phyloP scores from a whole-genome alignment of 2,888 invertebrate species.

The Iphiclides podalirius region DNA sequence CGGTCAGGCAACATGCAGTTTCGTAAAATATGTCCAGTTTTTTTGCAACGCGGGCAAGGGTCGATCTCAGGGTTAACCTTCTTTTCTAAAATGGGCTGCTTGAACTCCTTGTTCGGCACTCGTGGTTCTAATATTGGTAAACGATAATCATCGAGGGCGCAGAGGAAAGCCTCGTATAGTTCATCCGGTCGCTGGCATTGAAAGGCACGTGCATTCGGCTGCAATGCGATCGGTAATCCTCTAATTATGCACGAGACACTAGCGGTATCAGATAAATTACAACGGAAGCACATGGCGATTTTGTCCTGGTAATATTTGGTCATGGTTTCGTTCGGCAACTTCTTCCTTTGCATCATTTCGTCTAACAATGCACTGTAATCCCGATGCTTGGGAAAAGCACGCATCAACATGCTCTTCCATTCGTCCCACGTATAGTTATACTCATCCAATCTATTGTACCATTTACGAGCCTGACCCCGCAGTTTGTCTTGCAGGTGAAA shows the following conservation, averaged over 20 bases:
- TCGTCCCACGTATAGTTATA: neutral
- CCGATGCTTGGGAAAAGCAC: neutral
- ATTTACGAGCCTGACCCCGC: too few relatives aligned
- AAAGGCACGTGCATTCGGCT: constrained; percentile 33
- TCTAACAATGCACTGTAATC: neutral
- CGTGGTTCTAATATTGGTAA: too few relatives aligned
- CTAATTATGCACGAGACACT: constrained; percentile 34
- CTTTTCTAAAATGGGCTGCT: too few relatives aligned
- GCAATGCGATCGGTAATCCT: constrained; percentile 30
- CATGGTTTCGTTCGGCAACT: neutral
- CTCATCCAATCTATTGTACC: too few relatives aligned
- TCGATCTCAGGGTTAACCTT: too few relatives aligned
- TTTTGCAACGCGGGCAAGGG: too few relatives aligned
- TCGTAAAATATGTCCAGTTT: too few relatives aligned
- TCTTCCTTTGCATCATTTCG: neutral
- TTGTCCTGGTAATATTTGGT: constrained; percentile 40
- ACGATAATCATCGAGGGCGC: constrained; percentile 9
- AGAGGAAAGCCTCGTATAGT: constrained; percentile 19
- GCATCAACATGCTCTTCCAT: neutral
- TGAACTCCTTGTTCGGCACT: too few relatives aligned
- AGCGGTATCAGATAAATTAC: constrained; percentile 31
- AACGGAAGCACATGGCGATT: constrained; percentile 34
- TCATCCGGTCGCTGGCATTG: constrained; percentile 33
- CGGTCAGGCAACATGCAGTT: too few relatives aligned
- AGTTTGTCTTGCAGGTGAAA: neutral